These are phyloP conservation scores for Solea senegalensis DNA, from an alignment of 2,113 vertebrate genomes.

Conservation along the genomic window DNA sequence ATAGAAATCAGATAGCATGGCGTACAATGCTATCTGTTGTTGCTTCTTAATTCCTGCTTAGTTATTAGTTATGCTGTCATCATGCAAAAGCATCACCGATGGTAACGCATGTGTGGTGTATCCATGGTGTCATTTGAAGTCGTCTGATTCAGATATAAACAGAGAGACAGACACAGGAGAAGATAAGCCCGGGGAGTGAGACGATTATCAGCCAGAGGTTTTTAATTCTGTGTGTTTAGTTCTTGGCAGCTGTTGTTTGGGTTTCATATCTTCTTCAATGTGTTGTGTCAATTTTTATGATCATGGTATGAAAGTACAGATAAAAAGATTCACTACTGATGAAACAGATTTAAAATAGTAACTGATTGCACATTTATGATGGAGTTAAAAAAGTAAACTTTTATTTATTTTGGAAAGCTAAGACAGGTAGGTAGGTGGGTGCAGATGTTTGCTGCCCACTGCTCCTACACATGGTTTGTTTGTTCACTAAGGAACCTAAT, in stretches of 20 bases:
- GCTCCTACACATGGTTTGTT: no score
- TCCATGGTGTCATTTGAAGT: constrained; percentile 32
- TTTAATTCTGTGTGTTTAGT: constrained; percentile 55
- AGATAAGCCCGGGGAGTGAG: constrained; percentile 32
- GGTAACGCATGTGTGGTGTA: constrained; percentile 10
- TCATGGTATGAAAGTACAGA: constrained; percentile 15
- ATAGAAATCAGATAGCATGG: constrained; percentile 1
- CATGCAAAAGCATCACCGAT: constrained; percentile 11
- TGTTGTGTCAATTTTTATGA: constrained; percentile 8
- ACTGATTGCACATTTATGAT: no score
- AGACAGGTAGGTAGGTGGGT: no score
- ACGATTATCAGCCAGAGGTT: constrained; percentile 54
- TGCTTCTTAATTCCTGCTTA: constrained; percentile 5
- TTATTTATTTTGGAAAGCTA: no score
- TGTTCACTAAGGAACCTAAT: no score
- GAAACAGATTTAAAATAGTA: no score
- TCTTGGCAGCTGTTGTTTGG: constrained; percentile 44
- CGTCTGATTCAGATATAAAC: constrained; percentile 55
- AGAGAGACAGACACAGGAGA: constrained; percentile 55
- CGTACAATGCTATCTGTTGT: not conserved
- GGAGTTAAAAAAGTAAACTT: no score
- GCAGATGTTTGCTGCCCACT: no score
- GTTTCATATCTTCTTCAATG: constrained; percentile 21
- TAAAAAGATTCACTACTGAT: not conserved
- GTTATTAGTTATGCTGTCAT: constrained; percentile 25